phyloP scores from a whole-genome alignment of 2,888 invertebrate genomes.

The Ametastegia equiseti region DNA sequence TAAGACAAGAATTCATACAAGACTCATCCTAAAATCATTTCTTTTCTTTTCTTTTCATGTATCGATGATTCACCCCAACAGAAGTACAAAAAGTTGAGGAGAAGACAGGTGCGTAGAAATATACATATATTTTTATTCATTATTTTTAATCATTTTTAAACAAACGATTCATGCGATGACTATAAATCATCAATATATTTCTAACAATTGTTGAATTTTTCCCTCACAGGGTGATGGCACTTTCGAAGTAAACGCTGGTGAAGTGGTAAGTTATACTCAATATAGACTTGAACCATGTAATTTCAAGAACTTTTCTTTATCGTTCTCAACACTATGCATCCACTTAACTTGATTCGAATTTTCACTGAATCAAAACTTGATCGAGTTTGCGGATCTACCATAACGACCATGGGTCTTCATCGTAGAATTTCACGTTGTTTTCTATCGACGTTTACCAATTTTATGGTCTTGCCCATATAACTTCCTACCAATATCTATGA shows the following conservation, averaged over 20 bases:
- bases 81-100: conserved; percentile 91
- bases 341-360: too few species aligned
- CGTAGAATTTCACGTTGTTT: not conserved
- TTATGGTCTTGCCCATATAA: not conserved
- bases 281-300: too few species aligned
- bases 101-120: conserved; percentile 83
- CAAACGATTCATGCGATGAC: too few species aligned
- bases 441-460: not conserved
- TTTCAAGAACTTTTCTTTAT: not conserved
- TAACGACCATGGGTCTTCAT: too few species aligned
- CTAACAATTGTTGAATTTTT: not conserved
- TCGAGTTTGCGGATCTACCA: too few species aligned
- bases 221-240: conserved; percentile 86
- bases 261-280: conserved; percentile 87
- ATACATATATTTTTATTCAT: not conserved
- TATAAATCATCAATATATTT: too few species aligned
- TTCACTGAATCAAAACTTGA: too few species aligned
- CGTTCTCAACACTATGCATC: not conserved
- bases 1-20: not conserved
- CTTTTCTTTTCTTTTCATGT: conserved; percentile 66
- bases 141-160: conserved; percentile 2
- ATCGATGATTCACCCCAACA: conserved; percentile 72
- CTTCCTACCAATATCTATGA: not conserved
- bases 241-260: conserved; percentile 86
- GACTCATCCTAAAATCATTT: conserved; percentile 56